Conservation (phyloP, 2,797 vertebrate species). For the Pangasius krempfi region DNA sequence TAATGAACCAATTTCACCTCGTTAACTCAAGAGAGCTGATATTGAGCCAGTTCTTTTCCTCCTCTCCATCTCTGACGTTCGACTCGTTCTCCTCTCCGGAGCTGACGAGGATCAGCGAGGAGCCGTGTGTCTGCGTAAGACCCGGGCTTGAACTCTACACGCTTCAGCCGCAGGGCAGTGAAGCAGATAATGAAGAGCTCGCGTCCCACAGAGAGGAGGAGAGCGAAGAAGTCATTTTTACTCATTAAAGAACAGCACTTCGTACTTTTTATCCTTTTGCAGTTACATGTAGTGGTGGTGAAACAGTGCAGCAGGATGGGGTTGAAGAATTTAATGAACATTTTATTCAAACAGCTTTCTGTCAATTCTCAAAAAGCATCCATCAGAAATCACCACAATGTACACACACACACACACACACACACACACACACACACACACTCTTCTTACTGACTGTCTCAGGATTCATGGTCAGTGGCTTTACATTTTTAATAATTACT, state of each 20-base stretch:
- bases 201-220: background rate
- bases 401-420: too few relatives aligned
- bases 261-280: background rate
- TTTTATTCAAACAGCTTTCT: background rate
- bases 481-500: background rate
- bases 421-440: too few relatives aligned
- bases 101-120: slow-evolving; percentile 11
- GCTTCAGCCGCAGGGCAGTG: slow-evolving; percentile 51
- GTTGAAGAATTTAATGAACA: background rate
- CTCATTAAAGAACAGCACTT: background rate
- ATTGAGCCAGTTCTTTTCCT: slow-evolving; percentile 1
- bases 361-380: background rate
- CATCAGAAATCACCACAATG: too few relatives aligned
- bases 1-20: slow-evolving; percentile 1
- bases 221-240: background rate
- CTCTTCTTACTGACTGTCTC: background rate
- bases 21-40: slow-evolving; percentile 7
- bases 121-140: slow-evolving; percentile 6
- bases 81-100: slow-evolving; percentile 10
- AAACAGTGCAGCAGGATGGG: background rate
- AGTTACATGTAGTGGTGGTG: background rate
- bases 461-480: background rate
- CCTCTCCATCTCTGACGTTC: slow-evolving; percentile 14
- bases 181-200: slow-evolving; percentile 60
- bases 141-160: slow-evolving; percentile 25